Evolutionary conservation across 2,888 invertebrate genomes (phyloP).

Genomic region (Tipula unca): DNA sequence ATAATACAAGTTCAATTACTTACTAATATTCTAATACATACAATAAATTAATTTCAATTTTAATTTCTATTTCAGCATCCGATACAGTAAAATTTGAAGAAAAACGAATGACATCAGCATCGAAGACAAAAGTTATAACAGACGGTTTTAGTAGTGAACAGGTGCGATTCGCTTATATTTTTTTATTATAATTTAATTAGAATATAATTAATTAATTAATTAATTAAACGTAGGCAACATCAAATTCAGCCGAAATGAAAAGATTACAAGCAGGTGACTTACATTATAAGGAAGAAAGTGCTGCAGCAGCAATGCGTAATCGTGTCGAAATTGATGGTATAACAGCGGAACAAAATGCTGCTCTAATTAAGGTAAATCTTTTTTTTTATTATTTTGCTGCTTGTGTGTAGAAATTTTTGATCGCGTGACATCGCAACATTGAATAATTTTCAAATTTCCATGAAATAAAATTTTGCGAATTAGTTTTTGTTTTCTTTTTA

Average conservation of each 20-base stretch:
- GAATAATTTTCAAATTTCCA: not conserved
- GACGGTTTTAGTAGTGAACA: slow-evolving; percentile 76
- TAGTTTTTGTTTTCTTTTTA: too few relatives aligned
- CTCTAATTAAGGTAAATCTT: slow-evolving; percentile 63
- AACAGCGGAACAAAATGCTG: slow-evolving; percentile 76
- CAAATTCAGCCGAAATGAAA: slow-evolving; percentile 61
- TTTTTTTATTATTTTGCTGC: not conserved
- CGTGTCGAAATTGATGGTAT: slow-evolving; percentile 76
- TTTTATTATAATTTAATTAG: not conserved
- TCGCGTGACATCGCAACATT: not conserved
- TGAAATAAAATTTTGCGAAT: not conserved
- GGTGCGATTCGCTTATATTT: slow-evolving; percentile 34
- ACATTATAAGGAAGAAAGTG: slow-evolving; percentile 70
- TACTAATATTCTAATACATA: not conserved
- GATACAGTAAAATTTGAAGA: slow-evolving; percentile 76
- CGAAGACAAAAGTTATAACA: slow-evolving; percentile 67
- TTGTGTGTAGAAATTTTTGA: not conserved
- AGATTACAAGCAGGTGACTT: slow-evolving; percentile 73
- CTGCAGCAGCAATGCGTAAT: slow-evolving; percentile 68
- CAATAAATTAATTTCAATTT: slow-evolving; percentile 25
- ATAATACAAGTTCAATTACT: too few relatives aligned
- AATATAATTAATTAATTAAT: not conserved
- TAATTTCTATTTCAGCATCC: slow-evolving; percentile 31
- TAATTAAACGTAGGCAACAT: slow-evolving; percentile 41
- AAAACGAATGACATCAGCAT: slow-evolving; percentile 70